Conservation (phyloP, 2,888 invertebrate species). For the Zele albiditarsus region DNA sequence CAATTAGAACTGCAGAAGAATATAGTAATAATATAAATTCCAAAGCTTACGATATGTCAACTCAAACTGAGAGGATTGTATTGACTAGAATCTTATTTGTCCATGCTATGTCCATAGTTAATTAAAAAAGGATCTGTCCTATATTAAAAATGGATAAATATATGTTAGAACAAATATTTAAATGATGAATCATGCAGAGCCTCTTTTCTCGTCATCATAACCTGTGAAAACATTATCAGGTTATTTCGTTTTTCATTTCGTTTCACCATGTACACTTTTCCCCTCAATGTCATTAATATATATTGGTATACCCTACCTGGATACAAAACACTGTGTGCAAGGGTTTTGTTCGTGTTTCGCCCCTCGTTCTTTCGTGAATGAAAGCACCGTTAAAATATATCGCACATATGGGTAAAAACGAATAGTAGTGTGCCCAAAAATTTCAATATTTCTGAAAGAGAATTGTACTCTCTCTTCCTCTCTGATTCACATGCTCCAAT, state of each 20-base stretch:
- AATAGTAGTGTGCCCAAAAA: too few relatives aligned
- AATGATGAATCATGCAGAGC: background rate
- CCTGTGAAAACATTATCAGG: background rate
- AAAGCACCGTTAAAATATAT: background rate
- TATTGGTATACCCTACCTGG: background rate
- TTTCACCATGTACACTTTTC: background rate
- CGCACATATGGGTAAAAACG: too few relatives aligned
- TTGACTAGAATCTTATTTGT: too few relatives aligned
- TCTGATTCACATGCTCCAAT: too few relatives aligned
- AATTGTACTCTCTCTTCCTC: too few relatives aligned
- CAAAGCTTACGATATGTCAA: too few relatives aligned
- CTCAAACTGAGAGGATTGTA: too few relatives aligned
- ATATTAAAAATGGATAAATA: background rate
- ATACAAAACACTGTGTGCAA: background rate
- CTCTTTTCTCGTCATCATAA: background rate
- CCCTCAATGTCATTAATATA: background rate
- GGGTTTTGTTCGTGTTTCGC: background rate
- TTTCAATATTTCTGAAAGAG: too few relatives aligned
- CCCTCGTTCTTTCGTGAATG: background rate
- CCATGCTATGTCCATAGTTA: too few relatives aligned
- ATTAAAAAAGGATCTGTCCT: too few relatives aligned
- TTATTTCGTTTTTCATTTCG: background rate
- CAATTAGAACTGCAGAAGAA: too few relatives aligned
- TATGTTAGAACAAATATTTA: background rate
- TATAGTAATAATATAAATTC: too few relatives aligned